Conservation (phyloP, 2,113 vertebrate genomes). For the Amblyopsis rosae region DNA sequence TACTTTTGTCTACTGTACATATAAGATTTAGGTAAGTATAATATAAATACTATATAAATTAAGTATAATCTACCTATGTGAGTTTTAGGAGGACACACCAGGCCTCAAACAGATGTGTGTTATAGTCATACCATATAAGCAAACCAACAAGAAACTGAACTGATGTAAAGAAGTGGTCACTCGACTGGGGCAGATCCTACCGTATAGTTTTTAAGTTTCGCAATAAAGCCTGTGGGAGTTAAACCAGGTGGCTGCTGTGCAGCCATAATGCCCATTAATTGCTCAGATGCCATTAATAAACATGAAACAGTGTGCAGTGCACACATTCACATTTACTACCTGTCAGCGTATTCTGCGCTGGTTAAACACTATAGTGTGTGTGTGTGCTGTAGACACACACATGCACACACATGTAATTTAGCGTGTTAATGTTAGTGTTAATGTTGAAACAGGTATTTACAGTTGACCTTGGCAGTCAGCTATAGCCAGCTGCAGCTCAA, state of each 20-base stretch:
- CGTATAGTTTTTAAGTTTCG: no score
- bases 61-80: no score
- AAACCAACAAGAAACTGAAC: background rate
- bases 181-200: background rate
- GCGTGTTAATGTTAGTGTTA: constrained; percentile 42
- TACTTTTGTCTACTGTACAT: no score
- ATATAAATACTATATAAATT: no score
- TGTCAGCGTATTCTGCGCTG: constrained; percentile 52
- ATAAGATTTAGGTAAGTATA: no score
- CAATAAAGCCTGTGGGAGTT: background rate
- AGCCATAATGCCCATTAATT: constrained; percentile 14
- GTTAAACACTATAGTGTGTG: background rate
- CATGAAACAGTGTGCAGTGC: background rate
- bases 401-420: background rate
- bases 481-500: constrained; percentile 57
- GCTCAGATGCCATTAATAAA: constrained; percentile 9
- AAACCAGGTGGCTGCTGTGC: background rate
- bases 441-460: constrained; percentile 58
- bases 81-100: background rate
- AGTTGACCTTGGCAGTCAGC: constrained; percentile 56
- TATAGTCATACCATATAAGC: background rate
- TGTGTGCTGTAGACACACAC: background rate
- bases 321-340: constrained; percentile 29
- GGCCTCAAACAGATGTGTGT: background rate
- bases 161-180: background rate